Base-by-base conservation (phyloP, 2,888 invertebrate genomes). In the Eupithecia subfuscata region DNA sequence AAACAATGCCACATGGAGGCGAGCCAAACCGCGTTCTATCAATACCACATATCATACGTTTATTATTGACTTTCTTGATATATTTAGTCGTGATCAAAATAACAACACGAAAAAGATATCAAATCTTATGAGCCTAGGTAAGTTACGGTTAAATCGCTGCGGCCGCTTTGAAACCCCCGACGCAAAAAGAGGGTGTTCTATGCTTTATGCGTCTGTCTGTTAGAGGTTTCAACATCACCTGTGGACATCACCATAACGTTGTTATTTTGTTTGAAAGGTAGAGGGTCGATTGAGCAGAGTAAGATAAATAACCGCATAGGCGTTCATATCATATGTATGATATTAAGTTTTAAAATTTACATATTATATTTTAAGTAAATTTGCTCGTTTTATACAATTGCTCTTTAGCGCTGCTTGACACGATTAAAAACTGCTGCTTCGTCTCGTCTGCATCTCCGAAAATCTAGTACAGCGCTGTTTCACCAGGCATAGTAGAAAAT, bases 1-100 rank as follows among this genome's bases (percentile, higher is more conserved):
- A 87, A 88, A 86, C 84, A 85, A 84, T 82, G 80, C 84, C 85
- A 84, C 82, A 87, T 88, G 87, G 84, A 83, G 74, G 73, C 75
- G 70, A 76, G 82, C 85, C 82, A 82, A 81, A 69, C 52, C 22
- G 22, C 37, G 48, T 72, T 73, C 64, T 71, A 74, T 76, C 76
- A 74, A 74, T 74, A 76, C 67, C 67, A 67, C 73, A 70, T 63
- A 63, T 48, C 48, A 76, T 68, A 76, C 34, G n/a, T 9, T 25
- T 65, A 52, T 64, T 16, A 16, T 16, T n/a, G 60, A 40, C 71
- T 56, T 63, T 4, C 12, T 56, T 25, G 12, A 25, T 60, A 60
- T 60, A 25, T 60, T 60, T 60, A 22, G 12, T 25, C 22, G 56
- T 22, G 52, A 52, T 52, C n/a, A 9, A 52, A 52, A 22, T 56